phyloP scores from a whole-genome alignment of 2,888 invertebrate genomes.

The Apomyelois bistriatella region DNA sequence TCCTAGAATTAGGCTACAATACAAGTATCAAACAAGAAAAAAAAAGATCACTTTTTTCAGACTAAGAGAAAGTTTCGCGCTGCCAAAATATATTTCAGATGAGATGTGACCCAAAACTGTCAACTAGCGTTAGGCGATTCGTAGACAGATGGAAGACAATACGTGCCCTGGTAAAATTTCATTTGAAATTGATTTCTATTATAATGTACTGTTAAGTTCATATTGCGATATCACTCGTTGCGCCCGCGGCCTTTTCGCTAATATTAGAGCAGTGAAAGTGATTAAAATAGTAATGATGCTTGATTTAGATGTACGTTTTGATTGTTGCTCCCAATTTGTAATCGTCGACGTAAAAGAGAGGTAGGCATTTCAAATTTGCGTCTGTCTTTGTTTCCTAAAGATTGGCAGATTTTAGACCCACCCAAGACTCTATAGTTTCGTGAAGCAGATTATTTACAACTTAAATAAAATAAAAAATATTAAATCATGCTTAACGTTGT shows the following conservation, averaged over 20 bases:
- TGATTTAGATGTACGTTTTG: neutral
- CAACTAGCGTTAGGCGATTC: neutral
- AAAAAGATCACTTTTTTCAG: too few species aligned
- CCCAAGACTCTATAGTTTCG: too few species aligned
- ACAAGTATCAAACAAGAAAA: too few species aligned
- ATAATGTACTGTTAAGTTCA: neutral
- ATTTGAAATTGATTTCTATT: conserved; percentile 2
- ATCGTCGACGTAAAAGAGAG: too few species aligned
- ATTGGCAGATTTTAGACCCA: too few species aligned
- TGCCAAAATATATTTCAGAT: conserved; percentile 11
- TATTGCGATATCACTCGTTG: neutral
- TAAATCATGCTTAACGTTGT: too few species aligned
- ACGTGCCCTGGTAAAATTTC: neutral
- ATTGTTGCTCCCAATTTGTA: neutral
- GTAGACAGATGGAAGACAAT: neutral
- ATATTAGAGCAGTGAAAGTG: conserved; percentile 9
- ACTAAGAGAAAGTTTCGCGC: neutral
- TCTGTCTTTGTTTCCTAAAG: too few species aligned
- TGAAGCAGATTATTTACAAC: too few species aligned
- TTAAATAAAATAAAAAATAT: too few species aligned
- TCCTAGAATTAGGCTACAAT: too few species aligned
- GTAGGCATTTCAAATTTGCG: too few species aligned
- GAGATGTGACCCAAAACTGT: conserved; percentile 1
- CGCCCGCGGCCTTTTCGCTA: neutral
- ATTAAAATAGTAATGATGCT: neutral